Base-by-base conservation (phyloP, 1,140 invertebrate genomes). In the Drosophila suzukii region DNA sequence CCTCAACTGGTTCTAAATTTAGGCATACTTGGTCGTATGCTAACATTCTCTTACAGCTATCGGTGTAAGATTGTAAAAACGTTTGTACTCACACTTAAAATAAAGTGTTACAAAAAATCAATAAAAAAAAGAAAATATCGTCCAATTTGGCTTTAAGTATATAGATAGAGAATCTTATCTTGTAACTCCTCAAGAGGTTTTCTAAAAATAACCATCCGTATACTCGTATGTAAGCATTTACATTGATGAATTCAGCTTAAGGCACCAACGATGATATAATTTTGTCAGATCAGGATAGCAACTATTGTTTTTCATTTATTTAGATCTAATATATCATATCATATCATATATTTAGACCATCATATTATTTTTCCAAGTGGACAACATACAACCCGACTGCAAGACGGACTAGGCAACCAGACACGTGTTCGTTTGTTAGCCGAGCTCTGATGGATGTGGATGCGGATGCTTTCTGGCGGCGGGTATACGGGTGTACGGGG, bases 21-120 rank as follows among this genome's bases (percentile, higher is more conserved):
- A 51, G 27, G 51, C 53, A 41, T 34, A 20, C 51, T 63, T 36
- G n/a, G 39, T 11, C 41, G 17, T 44, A 17, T 32, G n/a, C 49
- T 51, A 51, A 6, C 30, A 50, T 34, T n/a, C 49, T 51, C 49
- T 44, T 57, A 61, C 53, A 70, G 41, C 53, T 41, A 67, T 53
- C 44, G 55, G 51, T 44, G 49, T 73, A 61, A 68, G 66, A 49
- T 55, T 61, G 77, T 73, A 81, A 71, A 75, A 55, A 63, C 13
- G 30, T 20, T 62, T 44, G 30, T 61, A 39, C 13, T 36, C 12
- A 46, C 56, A 60, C 34, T 49, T 24, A 20, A 15, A n/a, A 36
- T 8, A 43, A 38, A 43, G 43, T 10, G 20, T 20, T 10, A 3
- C 6, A 24, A 0, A 20, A n/a, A 12, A 11, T 11, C 4, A 20